Conservation (phyloP, 1,140 invertebrate genomes). For the Aphelenchoides besseyi region DNA sequence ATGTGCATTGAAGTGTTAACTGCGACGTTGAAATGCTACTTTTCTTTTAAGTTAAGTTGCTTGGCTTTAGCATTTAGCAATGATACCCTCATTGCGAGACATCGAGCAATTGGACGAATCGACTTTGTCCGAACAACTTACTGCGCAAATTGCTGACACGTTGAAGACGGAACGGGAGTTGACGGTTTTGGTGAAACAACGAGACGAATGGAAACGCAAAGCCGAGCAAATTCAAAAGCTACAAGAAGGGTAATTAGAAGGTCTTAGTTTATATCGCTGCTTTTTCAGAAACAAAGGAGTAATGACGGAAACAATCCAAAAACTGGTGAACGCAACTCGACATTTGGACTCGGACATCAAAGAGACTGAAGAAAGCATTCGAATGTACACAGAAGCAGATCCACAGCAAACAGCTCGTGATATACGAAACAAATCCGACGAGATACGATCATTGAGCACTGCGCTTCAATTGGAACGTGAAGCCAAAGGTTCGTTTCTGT, state of each 20-base stretch:
- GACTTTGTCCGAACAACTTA: constrained; percentile 3
- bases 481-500: too few relatives aligned
- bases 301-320: constrained; percentile 7
- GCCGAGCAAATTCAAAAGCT: constrained; percentile 9
- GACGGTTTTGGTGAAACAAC: neutral
- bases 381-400: neutral
- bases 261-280: neutral
- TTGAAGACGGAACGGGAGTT: constrained; percentile 1
- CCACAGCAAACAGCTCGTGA: constrained; percentile 11
- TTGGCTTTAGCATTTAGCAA: neutral
- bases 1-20: too few relatives aligned
- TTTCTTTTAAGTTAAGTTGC: too few relatives aligned
- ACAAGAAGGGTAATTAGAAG: neutral
- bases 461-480: neutral
- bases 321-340: neutral
- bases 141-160: neutral
- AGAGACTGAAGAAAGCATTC: neutral
- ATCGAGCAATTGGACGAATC: constrained; percentile 7
- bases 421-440: neutral
- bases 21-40: too few relatives aligned
- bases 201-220: constrained; percentile 5
- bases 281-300: constrained; percentile 2
- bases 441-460: neutral
- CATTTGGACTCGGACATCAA: neutral
- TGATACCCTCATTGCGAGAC: neutral